Conservation (phyloP, 37 sponge, comb jelly and placozoan genomes). For the Geodia barretti region DNA sequence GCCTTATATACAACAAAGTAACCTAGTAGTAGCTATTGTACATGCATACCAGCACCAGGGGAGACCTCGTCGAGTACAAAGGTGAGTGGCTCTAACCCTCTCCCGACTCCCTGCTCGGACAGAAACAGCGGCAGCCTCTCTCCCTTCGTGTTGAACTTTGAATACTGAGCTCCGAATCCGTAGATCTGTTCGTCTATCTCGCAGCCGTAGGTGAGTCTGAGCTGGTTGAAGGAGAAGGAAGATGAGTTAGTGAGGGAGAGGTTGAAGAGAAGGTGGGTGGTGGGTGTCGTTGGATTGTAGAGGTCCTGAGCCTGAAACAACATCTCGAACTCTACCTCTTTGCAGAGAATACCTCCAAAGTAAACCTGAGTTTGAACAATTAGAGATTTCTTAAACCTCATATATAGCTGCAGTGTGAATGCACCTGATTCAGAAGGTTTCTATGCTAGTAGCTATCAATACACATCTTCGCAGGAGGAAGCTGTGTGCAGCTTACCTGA, state of each 20-base stretch:
- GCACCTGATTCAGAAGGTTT: too few species aligned
- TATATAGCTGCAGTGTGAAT: too few species aligned
- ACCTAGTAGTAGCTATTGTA: too few species aligned
- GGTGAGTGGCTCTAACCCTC: slow-evolving; percentile 72
- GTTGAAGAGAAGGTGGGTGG: neutral
- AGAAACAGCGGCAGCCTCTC: slow-evolving; percentile 68
- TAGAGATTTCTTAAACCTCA: neutral
- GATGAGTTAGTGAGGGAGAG: neutral
- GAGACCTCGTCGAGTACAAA: slow-evolving; percentile 44
- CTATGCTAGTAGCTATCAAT: too few species aligned
- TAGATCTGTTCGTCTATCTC: slow-evolving; percentile 70
- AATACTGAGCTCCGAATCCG: slow-evolving; percentile 83
- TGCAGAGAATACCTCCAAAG: slow-evolving; percentile 46
- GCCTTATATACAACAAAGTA: too few species aligned
- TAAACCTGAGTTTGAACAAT: slow-evolving; percentile 7
- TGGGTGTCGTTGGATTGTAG: neutral
- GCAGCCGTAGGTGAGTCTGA: slow-evolving; percentile 53
- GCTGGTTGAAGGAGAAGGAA: slow-evolving; percentile 40
- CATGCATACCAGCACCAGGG: slow-evolving; percentile 55
- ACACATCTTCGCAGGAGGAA: too few species aligned
- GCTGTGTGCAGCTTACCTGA: too few species aligned
- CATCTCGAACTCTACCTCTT: slow-evolving; percentile 8
- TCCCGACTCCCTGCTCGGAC: slow-evolving; percentile 81
- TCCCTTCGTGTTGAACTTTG: slow-evolving; percentile 70
- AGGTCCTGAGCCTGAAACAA: slow-evolving; percentile 34